Evolutionary conservation across 1,140 invertebrate genomes (phyloP).

Genomic region (Macrosteles quadrilineatus): DNA sequence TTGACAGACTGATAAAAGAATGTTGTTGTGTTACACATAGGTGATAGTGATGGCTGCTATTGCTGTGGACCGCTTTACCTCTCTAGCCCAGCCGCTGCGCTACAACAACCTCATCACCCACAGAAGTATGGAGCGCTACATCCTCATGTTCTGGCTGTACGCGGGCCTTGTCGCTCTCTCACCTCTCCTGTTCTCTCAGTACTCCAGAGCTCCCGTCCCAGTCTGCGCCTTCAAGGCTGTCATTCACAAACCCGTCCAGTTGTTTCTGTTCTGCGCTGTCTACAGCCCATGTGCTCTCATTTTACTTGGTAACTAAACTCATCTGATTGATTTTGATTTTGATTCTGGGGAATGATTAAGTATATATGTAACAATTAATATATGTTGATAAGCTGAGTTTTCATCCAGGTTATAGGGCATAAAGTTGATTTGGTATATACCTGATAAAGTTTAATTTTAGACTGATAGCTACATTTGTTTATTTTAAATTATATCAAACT

Average conservation of each 20-base stretch:
- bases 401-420: too few relatives aligned
- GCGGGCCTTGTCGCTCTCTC: slow-evolving; percentile 58
- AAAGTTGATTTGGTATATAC: too few relatives aligned
- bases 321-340: too few relatives aligned
- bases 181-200: slow-evolving; percentile 55
- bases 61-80: slow-evolving; percentile 65
- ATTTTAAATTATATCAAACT: too few relatives aligned
- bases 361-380: too few relatives aligned
- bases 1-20: too few relatives aligned
- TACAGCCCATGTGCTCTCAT: slow-evolving; percentile 57
- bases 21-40: too few relatives aligned
- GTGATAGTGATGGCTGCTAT: slow-evolving; percentile 62
- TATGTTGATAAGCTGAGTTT: too few relatives aligned
- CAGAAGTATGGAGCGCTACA: slow-evolving; percentile 59
- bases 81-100: slow-evolving; percentile 62
- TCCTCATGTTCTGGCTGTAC: slow-evolving; percentile 62
- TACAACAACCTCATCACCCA: slow-evolving; percentile 65
- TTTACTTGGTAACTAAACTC: slow-evolving; percentile 25
- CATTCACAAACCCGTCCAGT: slow-evolving; percentile 46
- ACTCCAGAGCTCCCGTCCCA: slow-evolving; percentile 31
- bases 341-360: too few relatives aligned
- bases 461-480: too few relatives aligned
- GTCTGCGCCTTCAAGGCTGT: slow-evolving; percentile 54
- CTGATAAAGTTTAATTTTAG: too few relatives aligned
- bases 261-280: slow-evolving; percentile 57